Percentiles rank a stretch among this genome's conserved stretches.
Evolutionary conservation across 2,797 vertebrate species (phyloP).

Genomic region (Glyptemys insculpta): DNA sequence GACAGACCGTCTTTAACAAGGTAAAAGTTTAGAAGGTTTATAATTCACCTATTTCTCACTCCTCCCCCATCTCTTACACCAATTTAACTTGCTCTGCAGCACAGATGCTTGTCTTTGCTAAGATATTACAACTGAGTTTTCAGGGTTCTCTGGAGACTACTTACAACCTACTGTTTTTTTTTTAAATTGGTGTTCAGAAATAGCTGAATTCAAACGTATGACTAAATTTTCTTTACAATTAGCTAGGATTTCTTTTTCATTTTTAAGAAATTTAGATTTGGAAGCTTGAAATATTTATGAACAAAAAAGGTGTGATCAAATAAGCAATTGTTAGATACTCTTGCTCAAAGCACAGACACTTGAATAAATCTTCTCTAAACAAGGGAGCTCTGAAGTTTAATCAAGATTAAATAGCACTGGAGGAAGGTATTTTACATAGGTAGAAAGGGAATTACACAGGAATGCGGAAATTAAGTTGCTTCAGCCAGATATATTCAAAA

Average conservation of each 20-base stretch:
- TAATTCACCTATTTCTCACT: not conserved
- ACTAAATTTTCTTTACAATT: not conserved
- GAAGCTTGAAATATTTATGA: not conserved
- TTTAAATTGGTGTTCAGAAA: not conserved
- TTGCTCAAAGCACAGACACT: constrained; percentile 26
- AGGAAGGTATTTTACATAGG: constrained; percentile 68
- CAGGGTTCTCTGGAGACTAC: not conserved
- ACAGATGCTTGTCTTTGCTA: not conserved
- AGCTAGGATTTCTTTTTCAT: not conserved
- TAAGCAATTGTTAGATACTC: not conserved
- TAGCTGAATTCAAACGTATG: not conserved
- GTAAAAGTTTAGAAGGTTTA: not conserved
- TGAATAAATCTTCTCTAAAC: constrained; percentile 45
- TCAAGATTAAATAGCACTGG: constrained; percentile 65
- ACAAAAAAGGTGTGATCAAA: constrained; percentile 27
- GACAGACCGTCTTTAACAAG: not conserved
- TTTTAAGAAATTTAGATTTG: not conserved
- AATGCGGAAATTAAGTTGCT: constrained; percentile 60
- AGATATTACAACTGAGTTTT: not conserved
- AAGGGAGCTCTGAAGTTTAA: constrained; percentile 66
- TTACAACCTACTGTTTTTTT: not conserved
- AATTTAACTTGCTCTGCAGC: not conserved
- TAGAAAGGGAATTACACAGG: constrained; percentile 67
- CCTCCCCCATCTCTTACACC: not conserved
- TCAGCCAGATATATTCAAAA: constrained; percentile 43